Evolutionary conservation across 2,797 vertebrate genomes (phyloP), one percentile per base, ranked within the genome.

Genomic region (Pachyuromys duprasi): DNA sequence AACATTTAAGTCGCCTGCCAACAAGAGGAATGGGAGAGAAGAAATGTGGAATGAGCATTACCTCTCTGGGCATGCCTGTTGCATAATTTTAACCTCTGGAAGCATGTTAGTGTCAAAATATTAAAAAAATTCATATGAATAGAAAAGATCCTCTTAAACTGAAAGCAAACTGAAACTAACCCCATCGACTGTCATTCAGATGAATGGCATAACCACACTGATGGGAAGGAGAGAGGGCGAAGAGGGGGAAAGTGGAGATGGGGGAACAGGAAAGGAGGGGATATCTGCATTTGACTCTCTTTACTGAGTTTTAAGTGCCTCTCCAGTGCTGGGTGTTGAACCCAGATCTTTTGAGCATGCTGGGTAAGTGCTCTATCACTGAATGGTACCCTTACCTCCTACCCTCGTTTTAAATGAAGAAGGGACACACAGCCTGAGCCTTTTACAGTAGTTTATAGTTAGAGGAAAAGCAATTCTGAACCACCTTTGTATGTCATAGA

Each of bases 91-190:
- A 13, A 62, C 6, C 36, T 17, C 74, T n/a, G 55, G 36, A 60
- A 74, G 28, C 36, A 53, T 62, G 45, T 76, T 88, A 72, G 92
- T 89, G 4, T 90, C 80, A 39, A 60, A 26, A 60, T 18, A 69
- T 55, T 93, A 57, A 57, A 94, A 79, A 94, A 74, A 65, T 36
- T 45, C 82, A 65, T 65, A 90, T 83, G 70, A 24, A 70, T 70
- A 0, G 55, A 62, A 15, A 74, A 74, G 88, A 31, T 36, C 65
- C 45, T 33, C 31, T 82, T 74, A 95, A 91, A 80, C 36, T 65
- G 60, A 96, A 70, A 80, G 13, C 72, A 74, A 81, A 63, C 24
- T 62, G 79, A 82, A 62, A 39, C 36, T 62, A 28, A 28, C 33
- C 20, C 20, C 67, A 79, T 8, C 69, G 84, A 65, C 70, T 90